phyloP scores from a whole-genome alignment of 2,797 vertebrate genomes.

The Muraenolepis orangiensis region DNA sequence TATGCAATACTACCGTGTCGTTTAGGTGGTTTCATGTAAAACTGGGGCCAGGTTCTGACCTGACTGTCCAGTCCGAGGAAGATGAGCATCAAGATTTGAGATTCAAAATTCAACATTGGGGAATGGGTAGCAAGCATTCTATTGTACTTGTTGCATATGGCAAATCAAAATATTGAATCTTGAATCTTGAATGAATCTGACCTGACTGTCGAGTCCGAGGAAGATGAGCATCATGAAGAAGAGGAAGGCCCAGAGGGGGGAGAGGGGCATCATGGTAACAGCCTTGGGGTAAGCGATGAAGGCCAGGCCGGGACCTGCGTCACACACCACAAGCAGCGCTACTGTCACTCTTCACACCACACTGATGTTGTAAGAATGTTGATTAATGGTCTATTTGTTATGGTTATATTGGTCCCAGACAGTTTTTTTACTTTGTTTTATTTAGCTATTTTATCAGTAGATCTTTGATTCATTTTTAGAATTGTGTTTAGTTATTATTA shows the following conservation, averaged over 20 bases:
- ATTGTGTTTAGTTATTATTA: neutral
- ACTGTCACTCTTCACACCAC: neutral
- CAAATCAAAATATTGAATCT: no score
- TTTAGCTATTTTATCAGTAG: no score
- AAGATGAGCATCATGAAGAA: constrained; percentile 99
- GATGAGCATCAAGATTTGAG: no score
- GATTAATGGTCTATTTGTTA: neutral
- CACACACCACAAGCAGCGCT: constrained; percentile 7
- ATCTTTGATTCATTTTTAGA: neutral
- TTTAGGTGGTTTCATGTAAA: no score
- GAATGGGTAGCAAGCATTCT: no score
- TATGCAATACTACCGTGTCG: no score
- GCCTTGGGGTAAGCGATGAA: constrained; percentile 98
- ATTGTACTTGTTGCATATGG: no score
- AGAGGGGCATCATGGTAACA: constrained; percentile 98
- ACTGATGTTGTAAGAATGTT: neutral
- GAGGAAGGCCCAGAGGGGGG: constrained; percentile 92
- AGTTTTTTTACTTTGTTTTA: no score
- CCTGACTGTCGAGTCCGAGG: constrained; percentile 97
- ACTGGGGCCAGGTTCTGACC: no score
- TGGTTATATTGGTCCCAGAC: neutral
- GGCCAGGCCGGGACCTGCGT: constrained; percentile 89
- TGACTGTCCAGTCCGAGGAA: no score
- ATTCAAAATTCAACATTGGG: no score
- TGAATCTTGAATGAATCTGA: no score